Evolutionary conservation across 2,888 invertebrate species (phyloP).

Genomic region (Drosophila nr. perissopoda): DNA sequence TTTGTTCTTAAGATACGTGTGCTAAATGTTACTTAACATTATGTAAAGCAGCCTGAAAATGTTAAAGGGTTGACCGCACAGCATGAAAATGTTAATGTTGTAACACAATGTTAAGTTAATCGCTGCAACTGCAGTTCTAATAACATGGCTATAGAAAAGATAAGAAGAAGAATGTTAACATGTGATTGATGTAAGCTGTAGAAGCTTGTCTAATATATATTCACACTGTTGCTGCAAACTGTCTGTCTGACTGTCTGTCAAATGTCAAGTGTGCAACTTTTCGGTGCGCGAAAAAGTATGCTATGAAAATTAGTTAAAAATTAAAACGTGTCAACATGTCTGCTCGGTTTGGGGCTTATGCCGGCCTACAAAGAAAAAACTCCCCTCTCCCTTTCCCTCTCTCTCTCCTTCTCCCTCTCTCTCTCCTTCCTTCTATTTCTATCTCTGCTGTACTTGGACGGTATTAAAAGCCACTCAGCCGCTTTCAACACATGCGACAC

Average conservation of each 20-base stretch:
- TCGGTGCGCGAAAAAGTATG: slow-evolving; percentile 5
- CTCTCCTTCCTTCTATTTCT: not conserved
- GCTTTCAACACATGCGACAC: slow-evolving; percentile 66
- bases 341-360: not conserved
- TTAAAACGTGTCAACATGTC: slow-evolving; percentile 5
- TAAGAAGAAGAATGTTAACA: not conserved
- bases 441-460: not conserved
- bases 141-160: not conserved
- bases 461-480: slow-evolving; percentile 35
- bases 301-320: slow-evolving; percentile 1
- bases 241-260: not conserved
- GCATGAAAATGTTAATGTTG: not conserved
- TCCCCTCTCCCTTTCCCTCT: not conserved
- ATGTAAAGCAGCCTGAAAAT: not conserved
- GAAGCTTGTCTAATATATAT: too few species aligned
- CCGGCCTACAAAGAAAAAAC: not conserved
- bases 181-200: not conserved
- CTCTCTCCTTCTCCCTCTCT: not conserved
- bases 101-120: not conserved
- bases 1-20: too few species aligned
- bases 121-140: not conserved
- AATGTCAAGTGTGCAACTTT: not conserved
- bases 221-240: not conserved
- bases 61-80: not conserved
- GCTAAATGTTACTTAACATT: not conserved